Conservation (phyloP, 64 coral and sea anemone species). For the Orbicella faveolata region DNA sequence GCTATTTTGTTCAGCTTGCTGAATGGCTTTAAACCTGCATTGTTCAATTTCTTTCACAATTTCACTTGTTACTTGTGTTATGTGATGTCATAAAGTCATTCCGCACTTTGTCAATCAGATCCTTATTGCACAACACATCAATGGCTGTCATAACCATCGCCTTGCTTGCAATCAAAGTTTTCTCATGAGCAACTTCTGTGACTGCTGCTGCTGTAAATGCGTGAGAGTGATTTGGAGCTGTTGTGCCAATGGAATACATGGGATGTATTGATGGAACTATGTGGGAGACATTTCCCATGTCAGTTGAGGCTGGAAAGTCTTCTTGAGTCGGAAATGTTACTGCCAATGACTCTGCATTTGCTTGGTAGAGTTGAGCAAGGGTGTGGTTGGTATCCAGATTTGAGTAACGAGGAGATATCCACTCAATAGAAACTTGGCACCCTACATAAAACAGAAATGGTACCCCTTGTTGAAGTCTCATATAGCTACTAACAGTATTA, state of each 20-base stretch:
- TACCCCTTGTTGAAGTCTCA: background rate
- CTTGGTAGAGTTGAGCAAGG: conserved; percentile 71
- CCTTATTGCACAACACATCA: conserved; percentile 2
- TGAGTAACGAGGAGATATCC: conserved; percentile 3
- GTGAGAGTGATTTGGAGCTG: conserved; percentile 80
- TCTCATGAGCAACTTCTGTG: conserved; percentile 62
- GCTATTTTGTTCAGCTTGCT: background rate
- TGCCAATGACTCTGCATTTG: conserved; percentile 45
- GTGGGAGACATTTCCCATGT: conserved; percentile 80
- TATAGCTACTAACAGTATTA: no score
- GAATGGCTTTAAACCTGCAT: no score
- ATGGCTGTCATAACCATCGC: conserved; percentile 2
- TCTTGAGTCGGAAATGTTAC: background rate
- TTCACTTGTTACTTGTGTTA: background rate
- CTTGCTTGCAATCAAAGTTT: conserved; percentile 77
- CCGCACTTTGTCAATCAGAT: conserved; percentile 24
- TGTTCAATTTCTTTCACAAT: background rate
- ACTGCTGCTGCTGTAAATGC: conserved; percentile 71
- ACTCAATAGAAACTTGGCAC: conserved; percentile 57
- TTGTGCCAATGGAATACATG: conserved; percentile 62
- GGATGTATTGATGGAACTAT: conserved; percentile 69
- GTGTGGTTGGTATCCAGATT: conserved; percentile 53
- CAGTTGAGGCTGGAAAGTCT: conserved; percentile 62
- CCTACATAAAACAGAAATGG: background rate
- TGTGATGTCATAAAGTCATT: background rate